Conservation (phyloP, 2,113 vertebrate species). For the Corythoichthys haematopterus region DNA sequence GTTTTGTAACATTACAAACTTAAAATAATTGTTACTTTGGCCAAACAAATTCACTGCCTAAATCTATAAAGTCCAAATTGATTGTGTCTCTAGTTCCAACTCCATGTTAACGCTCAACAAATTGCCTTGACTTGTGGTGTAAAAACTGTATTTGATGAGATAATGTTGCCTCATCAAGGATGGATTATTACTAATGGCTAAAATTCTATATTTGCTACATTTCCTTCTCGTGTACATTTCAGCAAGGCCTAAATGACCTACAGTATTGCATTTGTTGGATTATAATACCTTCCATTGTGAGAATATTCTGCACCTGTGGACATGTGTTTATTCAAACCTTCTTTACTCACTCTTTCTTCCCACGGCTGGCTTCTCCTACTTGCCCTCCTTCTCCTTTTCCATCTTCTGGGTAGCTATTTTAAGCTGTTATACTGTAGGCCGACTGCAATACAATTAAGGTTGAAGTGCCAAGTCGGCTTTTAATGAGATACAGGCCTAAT, state of each 20-base stretch:
- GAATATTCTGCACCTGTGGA: slow-evolving; percentile 20
- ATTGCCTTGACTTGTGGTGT: not conserved
- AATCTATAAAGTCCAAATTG: too few species aligned
- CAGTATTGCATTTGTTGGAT: slow-evolving; percentile 42
- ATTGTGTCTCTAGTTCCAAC: too few species aligned
- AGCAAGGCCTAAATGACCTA: slow-evolving; percentile 65
- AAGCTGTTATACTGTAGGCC: slow-evolving; percentile 53
- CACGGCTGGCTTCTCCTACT: slow-evolving; percentile 17
- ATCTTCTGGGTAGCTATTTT: slow-evolving; percentile 46
- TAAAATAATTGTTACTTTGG: too few species aligned
- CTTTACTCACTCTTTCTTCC: slow-evolving; percentile 1
- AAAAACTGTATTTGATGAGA: not conserved
- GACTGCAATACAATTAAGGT: slow-evolving; percentile 64
- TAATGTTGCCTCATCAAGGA: not conserved
- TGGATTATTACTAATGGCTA: not conserved
- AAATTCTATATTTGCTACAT: not conserved
- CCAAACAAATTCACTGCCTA: too few species aligned
- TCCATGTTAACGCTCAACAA: too few species aligned
- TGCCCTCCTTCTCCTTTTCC: slow-evolving; percentile 20
- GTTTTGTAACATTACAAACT: too few species aligned
- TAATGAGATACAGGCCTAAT: slow-evolving; percentile 84
- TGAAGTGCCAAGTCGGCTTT: slow-evolving; percentile 74
- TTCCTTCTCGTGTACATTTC: slow-evolving; percentile 50
- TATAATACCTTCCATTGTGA: slow-evolving; percentile 50
- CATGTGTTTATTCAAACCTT: slow-evolving; percentile 3